Percentiles rank a stretch among this genome's conserved stretches.
phyloP scores from a whole-genome alignment of 2,797 vertebrate genomes.

The Micrastur ruficollis region DNA sequence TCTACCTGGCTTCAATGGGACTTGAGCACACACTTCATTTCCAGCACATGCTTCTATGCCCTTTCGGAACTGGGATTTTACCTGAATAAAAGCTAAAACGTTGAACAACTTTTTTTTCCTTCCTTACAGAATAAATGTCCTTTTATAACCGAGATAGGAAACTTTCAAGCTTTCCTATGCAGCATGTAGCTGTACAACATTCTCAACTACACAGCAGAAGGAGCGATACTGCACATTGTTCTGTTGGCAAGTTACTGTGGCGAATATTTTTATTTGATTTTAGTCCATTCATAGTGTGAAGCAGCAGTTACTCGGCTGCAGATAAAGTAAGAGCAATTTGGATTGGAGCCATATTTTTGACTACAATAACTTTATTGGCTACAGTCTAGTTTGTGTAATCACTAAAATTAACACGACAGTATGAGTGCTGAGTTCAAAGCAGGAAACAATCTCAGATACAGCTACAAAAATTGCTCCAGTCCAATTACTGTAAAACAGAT shows the following conservation, averaged over 20 bases:
- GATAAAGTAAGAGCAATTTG: slow-evolving; percentile 34
- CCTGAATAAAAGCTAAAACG: slow-evolving; percentile 30
- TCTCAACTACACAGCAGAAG: neutral
- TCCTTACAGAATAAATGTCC: neutral
- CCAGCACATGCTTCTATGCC: neutral
- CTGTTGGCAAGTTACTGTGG: neutral
- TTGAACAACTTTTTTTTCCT: fast-evolving
- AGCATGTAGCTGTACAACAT: neutral
- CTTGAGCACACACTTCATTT: slow-evolving; percentile 40
- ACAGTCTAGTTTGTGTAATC: slow-evolving; percentile 36
- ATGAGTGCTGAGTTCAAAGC: slow-evolving; percentile 46
- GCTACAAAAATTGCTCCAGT: slow-evolving; percentile 23
- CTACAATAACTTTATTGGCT: slow-evolving; percentile 47
- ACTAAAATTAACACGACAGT: slow-evolving; percentile 27
- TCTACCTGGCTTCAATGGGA: slow-evolving; percentile 43
- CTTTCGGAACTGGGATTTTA: slow-evolving; percentile 3
- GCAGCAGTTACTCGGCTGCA: neutral
- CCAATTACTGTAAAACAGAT: slow-evolving; percentile 69
- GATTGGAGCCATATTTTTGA: slow-evolving; percentile 38
- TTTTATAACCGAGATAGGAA: neutral
- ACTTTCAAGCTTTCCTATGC: neutral
- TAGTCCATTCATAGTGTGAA: slow-evolving; percentile 42
- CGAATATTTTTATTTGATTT: slow-evolving; percentile 9
- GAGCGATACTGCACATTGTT: neutral
- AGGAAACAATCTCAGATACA: slow-evolving; percentile 35